Evolutionary conservation across 2,113 vertebrate genomes (phyloP), one percentile per base, ranked within the genome.

Genomic region (Bungarus multicinctus): DNA sequence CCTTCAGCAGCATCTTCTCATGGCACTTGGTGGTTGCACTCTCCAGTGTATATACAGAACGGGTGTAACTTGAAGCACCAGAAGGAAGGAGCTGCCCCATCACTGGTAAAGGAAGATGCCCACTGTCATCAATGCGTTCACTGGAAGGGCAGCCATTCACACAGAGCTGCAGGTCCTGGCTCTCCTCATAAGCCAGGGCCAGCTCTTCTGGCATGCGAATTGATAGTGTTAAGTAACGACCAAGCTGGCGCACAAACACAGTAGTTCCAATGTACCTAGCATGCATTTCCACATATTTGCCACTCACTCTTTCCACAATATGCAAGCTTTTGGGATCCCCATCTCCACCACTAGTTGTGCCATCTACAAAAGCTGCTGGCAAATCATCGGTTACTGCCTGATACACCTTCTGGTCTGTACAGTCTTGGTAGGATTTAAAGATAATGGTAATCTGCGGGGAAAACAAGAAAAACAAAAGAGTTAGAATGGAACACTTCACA

Each of bases 351-450:
- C 98, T 98, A 30, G 98, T 98, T 0, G 99, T 99, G 85, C 99
- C 99, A 11, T 99, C 99, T 87, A 99, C 98, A 60, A 99, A 99
- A 94, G 99, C 99, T 4, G 99, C 98, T 0, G 99, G 99, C 60
- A 99, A 98, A 97, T 99, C 98, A 93, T 99, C 98, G 1, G 98
- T 98, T 96, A 99, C 98, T 0, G 99, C 99, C 93, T 99, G 99
- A 97, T 99, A 99, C 0, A 99, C 99, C 94, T 99, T 99, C 98
- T 99, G 99, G 74, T 99, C 98, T 1, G 98, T 99, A 91, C 99
- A 99, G 87, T 98, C 98, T 87, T 98, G 98, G 90, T 98, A 99
- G 0, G 99, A 98, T 96, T 99, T 99, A 96, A 99, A 99, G 96
- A 99, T 99, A 92, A 99, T 97, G 7, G 99, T 99, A 96, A 99